phyloP scores from a whole-genome alignment of 1,140 invertebrate genomes.

The Drosophila kurseongensis region DNA sequence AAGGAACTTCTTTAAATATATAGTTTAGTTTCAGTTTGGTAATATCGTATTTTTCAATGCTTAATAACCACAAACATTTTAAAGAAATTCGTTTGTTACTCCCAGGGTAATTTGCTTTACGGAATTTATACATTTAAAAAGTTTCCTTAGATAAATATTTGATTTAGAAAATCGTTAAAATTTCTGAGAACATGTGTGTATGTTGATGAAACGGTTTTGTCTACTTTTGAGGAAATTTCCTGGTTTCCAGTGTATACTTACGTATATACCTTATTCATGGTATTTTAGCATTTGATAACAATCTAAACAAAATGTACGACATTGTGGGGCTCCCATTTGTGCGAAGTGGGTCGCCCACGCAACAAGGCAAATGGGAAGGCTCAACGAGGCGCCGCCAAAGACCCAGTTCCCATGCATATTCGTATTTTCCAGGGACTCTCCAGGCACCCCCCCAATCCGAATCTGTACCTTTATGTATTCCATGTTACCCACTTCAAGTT shows the following conservation, averaged over 20 bases:
- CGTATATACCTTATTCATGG: slow-evolving; percentile 68
- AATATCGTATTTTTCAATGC: too few relatives aligned
- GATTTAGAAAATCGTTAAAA: too few relatives aligned
- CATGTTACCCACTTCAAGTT: slow-evolving; percentile 64
- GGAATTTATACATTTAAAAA: too few relatives aligned
- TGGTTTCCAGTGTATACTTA: slow-evolving; percentile 19
- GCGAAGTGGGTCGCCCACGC: slow-evolving; percentile 39
- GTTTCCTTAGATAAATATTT: too few relatives aligned
- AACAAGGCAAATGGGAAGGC: slow-evolving; percentile 23
- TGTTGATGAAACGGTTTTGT: too few relatives aligned
- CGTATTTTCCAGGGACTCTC: slow-evolving; percentile 13
- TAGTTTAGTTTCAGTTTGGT: too few relatives aligned
- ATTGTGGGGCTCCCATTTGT: slow-evolving; percentile 56
- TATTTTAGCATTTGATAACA: slow-evolving; percentile 77
- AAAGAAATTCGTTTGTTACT: too few relatives aligned
- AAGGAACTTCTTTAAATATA: too few relatives aligned
- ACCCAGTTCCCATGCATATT: slow-evolving; percentile 61
- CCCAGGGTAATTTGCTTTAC: too few relatives aligned
- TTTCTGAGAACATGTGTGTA: too few relatives aligned
- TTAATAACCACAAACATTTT: too few relatives aligned
- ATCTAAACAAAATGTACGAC: slow-evolving; percentile 80
- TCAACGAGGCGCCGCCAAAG: slow-evolving; percentile 22
- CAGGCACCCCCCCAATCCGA: background rate
- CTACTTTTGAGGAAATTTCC: too few relatives aligned
- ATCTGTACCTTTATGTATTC: slow-evolving; percentile 60